phyloP scores from a whole-genome alignment of 2,888 invertebrate species.

The Cantharis lateralis region DNA sequence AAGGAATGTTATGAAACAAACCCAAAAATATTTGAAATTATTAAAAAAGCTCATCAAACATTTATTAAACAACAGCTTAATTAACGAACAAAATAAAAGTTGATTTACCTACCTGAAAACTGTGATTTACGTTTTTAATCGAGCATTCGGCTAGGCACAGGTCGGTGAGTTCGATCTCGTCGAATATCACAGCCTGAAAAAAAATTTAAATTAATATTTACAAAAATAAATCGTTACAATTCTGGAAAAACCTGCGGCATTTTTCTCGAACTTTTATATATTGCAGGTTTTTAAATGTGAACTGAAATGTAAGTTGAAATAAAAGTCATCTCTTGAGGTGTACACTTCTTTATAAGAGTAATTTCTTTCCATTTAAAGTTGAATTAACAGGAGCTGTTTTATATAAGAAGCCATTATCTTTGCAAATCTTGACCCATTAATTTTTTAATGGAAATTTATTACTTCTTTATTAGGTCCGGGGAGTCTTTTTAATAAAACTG shows the following conservation, averaged over 20 bases:
- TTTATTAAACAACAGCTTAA: neutral
- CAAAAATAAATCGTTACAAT: too few species aligned
- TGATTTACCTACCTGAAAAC: constrained; percentile 75
- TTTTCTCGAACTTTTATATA: neutral
- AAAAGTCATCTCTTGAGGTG: neutral
- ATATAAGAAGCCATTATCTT: neutral
- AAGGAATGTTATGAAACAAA: constrained; percentile 7
- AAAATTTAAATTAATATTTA: constrained; percentile 41
- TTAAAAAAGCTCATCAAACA: neutral
- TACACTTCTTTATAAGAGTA: neutral
- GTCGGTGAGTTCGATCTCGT: constrained; percentile 85
- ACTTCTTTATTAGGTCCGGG: neutral
- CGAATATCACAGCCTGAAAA: constrained; percentile 85
- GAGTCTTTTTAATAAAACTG: neutral
- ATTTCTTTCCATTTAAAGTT: neutral
- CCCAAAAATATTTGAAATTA: neutral
- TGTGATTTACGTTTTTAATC: constrained; percentile 84
- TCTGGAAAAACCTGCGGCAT: neutral
- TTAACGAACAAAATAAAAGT: neutral
- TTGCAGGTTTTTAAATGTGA: neutral
- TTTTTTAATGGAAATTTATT: neutral
- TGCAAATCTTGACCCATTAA: neutral
- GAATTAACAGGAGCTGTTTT: neutral
- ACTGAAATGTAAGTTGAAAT: neutral
- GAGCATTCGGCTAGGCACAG: constrained; percentile 87